Evolutionary conservation across 2,113 vertebrate species (phyloP).

Genomic region (Neofelis nebulosa): DNA sequence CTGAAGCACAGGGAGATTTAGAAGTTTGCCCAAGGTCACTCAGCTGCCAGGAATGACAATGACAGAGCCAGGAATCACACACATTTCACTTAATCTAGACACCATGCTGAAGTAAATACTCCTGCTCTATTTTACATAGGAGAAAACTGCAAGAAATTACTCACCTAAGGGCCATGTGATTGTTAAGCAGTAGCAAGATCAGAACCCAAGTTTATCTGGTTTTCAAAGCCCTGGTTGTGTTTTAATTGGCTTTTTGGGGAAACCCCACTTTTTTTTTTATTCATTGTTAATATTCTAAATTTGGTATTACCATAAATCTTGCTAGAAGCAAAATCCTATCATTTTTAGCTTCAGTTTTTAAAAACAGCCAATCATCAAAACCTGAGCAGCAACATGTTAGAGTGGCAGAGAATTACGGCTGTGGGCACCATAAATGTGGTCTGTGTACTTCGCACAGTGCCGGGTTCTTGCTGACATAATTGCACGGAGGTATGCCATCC

Average conservation of each 20-base stretch:
- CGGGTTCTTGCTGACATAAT: not conserved
- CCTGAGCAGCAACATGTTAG: not conserved
- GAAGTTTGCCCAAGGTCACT: not conserved
- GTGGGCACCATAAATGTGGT: not conserved
- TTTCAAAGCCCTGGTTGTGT: not conserved
- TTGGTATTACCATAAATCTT: not conserved
- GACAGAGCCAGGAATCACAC: not conserved
- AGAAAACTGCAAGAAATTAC: not conserved
- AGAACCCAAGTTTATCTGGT: not conserved
- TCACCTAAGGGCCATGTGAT: not conserved
- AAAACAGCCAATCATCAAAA: not conserved
- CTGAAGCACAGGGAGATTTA: not conserved
- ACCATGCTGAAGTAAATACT: not conserved
- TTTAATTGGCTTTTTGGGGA: not conserved
- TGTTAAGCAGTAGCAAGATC: not conserved
- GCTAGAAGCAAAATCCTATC: not conserved
- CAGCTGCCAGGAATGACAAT: not conserved
- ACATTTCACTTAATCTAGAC: not conserved
- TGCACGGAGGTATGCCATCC: not conserved
- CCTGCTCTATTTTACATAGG: not conserved
- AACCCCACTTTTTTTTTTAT: not conserved
- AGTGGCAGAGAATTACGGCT: not conserved
- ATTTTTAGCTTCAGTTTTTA: not conserved
- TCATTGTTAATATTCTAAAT: slow-evolving; percentile 10
- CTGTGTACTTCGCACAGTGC: not conserved